Evolutionary conservation across 2,888 invertebrate species (phyloP).

Genomic region (Callyntrura sp.): DNA sequence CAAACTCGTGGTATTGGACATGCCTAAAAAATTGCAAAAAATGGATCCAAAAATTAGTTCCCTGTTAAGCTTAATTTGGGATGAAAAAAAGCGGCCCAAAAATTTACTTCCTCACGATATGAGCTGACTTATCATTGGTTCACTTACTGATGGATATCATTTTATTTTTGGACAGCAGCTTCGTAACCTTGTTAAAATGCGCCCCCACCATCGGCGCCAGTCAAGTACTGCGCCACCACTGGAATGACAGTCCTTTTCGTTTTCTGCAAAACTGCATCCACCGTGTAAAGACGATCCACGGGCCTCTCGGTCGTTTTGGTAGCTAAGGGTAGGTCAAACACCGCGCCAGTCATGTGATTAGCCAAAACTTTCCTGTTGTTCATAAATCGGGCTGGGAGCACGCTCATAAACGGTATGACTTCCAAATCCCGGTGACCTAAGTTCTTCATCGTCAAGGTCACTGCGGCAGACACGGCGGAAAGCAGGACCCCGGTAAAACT

Average conservation of each 20-base stretch:
- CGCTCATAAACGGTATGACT: neutral
- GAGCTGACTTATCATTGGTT: too few relatives aligned
- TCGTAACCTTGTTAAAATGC: neutral
- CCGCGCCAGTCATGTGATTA: neutral
- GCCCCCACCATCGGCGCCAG: neutral
- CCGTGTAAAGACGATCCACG: neutral
- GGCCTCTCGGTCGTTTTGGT: neutral
- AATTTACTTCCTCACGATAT: too few relatives aligned
- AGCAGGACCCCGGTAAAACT: conserved; percentile 46
- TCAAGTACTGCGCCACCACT: neutral
- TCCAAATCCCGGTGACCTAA: neutral
- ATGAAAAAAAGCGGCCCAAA: too few relatives aligned
- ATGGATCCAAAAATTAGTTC: too few relatives aligned
- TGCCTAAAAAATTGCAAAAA: neutral
- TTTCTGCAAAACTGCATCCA: neutral
- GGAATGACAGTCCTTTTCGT: neutral
- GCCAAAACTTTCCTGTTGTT: neutral
- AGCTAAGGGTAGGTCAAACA: conserved; percentile 5
- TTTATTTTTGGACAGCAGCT: neutral
- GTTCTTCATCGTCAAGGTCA: neutral
- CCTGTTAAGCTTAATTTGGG: too few relatives aligned
- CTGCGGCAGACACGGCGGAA: conserved; percentile 30
- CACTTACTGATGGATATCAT: neutral
- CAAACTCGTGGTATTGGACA: neutral
- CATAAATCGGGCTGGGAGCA: neutral